phyloP scores from a whole-genome alignment of 2,113 vertebrate species.

The Jacana jacana region DNA sequence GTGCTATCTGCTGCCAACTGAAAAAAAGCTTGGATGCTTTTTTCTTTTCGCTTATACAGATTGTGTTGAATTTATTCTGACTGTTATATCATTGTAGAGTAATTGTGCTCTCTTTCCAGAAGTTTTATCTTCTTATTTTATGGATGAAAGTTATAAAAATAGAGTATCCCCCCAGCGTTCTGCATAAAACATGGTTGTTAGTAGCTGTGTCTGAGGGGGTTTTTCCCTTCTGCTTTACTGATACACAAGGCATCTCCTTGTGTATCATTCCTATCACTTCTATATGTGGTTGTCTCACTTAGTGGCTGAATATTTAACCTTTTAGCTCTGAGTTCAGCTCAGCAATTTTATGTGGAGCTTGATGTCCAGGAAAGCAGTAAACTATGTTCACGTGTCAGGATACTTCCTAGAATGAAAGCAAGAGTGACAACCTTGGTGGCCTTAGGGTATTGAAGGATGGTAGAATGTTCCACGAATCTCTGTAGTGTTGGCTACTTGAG shows the following conservation, averaged over 20 bases:
- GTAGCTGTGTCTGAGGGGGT: neutral
- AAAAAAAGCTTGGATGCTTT: neutral
- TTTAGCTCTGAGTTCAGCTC: neutral
- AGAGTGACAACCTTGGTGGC: neutral
- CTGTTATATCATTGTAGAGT: neutral
- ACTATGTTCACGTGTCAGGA: neutral
- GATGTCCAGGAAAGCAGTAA: neutral
- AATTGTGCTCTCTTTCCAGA: conserved; percentile 25
- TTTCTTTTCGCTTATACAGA: neutral
- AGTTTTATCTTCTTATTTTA: conserved; percentile 24
- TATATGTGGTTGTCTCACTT: neutral
- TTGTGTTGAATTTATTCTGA: conserved; percentile 26
- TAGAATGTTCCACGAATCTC: neutral
- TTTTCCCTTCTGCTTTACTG: neutral
- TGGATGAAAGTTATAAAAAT: conserved; percentile 23
- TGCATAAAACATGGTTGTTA: conserved; percentile 27
- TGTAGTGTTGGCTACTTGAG: neutral
- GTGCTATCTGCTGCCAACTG: neutral
- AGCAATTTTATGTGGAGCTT: neutral
- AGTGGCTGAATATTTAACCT: neutral
- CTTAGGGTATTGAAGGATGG: neutral
- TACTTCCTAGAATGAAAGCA: neutral
- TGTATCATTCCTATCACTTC: neutral
- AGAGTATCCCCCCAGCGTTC: neutral
- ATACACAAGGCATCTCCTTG: neutral